Conservation (phyloP, 2,113 vertebrate genomes). For the Laterallus jamaicensis region DNA sequence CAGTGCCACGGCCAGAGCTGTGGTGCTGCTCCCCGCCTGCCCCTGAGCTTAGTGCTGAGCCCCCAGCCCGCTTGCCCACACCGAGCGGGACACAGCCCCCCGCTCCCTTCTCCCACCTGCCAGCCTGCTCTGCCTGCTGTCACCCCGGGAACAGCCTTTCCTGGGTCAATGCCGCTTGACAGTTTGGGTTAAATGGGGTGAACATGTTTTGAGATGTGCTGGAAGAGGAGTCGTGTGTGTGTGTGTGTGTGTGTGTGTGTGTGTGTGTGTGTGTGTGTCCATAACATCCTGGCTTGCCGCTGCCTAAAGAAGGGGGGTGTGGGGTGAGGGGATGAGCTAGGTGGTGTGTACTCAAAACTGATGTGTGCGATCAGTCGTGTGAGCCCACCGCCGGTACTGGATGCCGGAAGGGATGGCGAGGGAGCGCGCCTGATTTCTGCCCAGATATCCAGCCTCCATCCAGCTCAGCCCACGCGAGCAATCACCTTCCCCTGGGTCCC, state of each 20-base stretch:
- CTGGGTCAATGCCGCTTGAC: not conserved
- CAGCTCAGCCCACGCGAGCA: not conserved
- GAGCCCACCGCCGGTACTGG: not conserved
- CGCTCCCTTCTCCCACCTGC: not conserved
- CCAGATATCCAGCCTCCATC: not conserved
- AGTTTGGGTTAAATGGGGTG: conserved; percentile 6
- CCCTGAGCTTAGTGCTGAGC: not conserved
- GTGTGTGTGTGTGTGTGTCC: no score
- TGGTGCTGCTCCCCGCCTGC: fast-evolving
- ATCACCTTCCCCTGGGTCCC: no score
- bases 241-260: no score
- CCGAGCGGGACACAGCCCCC: not conserved
- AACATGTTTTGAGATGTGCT: not conserved
- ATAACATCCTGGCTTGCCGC: not conserved
- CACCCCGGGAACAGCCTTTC: not conserved
- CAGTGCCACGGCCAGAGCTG: not conserved
- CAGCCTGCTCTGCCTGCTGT: not conserved
- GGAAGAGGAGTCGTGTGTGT: not conserved
- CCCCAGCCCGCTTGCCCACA: not conserved
- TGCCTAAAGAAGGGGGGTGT: not conserved
- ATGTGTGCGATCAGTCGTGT: not conserved
- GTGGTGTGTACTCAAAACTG: not conserved
- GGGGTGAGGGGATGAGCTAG: not conserved
- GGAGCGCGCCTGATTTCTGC: fast-evolving
- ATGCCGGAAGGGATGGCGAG: not conserved